These are phyloP conservation scores for Sigmodon hispidus DNA, from an alignment of 2,113 vertebrate genomes.

Conservation along the genomic window DNA sequence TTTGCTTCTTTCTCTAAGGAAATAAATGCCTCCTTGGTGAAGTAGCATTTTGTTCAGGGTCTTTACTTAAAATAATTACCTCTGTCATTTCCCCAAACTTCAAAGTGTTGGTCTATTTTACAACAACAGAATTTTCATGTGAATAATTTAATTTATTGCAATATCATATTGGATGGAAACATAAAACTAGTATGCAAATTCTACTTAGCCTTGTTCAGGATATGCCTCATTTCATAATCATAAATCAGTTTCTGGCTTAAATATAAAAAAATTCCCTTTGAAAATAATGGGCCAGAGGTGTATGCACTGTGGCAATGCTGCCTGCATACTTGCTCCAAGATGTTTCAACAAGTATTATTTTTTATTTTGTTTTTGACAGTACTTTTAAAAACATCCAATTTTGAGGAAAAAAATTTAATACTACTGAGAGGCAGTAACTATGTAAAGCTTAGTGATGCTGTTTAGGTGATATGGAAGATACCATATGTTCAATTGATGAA, in stretches of 20 bases:
- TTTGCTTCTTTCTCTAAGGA: background rate
- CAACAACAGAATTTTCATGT: conserved; percentile 53
- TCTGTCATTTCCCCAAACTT: conserved; percentile 33
- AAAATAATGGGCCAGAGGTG: background rate
- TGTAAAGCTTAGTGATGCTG: conserved; percentile 33
- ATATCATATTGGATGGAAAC: conserved; percentile 41
- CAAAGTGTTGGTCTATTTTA: conserved; percentile 54
- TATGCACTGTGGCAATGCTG: background rate
- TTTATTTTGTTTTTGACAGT: conserved; percentile 63
- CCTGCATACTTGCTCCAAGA: background rate
- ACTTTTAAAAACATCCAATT: background rate
- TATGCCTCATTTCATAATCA: background rate
- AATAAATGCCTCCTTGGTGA: background rate
- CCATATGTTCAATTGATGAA: conserved; percentile 51
- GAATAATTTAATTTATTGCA: conserved; percentile 46
- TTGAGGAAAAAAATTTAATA: conserved; percentile 33
- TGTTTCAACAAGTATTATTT: background rate
- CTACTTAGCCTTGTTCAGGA: background rate
- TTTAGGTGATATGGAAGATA: conserved; percentile 16
- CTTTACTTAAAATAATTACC: conserved; percentile 28
- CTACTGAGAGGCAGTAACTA: conserved; percentile 63
- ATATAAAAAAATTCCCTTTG: conserved; percentile 36
- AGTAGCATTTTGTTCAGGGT: background rate
- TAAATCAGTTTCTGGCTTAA: conserved; percentile 40
- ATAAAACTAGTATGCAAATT: background rate